Conservation (phyloP, 2,888 invertebrate genomes). For the Netelia inedita region DNA sequence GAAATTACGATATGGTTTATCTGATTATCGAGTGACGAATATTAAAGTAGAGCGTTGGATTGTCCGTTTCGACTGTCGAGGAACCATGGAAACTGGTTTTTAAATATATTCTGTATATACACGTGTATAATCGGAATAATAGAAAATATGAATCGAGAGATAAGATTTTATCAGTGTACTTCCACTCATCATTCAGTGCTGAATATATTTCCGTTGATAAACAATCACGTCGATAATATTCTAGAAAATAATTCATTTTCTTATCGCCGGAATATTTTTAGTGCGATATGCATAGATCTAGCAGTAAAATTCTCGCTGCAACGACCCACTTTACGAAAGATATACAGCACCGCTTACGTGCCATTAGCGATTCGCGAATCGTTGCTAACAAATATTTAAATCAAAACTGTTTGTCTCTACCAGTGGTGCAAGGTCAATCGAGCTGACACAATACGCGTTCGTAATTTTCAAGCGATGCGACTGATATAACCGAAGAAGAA, state of each 20-base stretch:
- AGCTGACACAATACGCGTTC: not conserved
- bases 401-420: not conserved
- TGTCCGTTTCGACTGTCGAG: too few relatives aligned
- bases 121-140: too few relatives aligned
- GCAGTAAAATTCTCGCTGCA: not conserved
- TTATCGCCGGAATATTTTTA: not conserved
- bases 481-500: not conserved
- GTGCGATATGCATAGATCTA: not conserved
- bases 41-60: too few relatives aligned
- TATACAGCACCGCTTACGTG: not conserved
- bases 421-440: not conserved
- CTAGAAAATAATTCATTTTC: not conserved
- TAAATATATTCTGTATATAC: too few relatives aligned
- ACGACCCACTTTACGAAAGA: conserved; percentile 15
- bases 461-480: not conserved
- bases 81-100: too few relatives aligned
- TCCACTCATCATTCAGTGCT: not conserved
- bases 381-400: conserved; percentile 27
- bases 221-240: not conserved
- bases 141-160: not conserved
- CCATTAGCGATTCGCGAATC: conserved; percentile 11
- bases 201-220: not conserved
- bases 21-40: too few relatives aligned
- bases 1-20: too few relatives aligned
- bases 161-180: not conserved